Conservation (phyloP, 2,113 vertebrate genomes). For the Lampris megalopsis region DNA sequence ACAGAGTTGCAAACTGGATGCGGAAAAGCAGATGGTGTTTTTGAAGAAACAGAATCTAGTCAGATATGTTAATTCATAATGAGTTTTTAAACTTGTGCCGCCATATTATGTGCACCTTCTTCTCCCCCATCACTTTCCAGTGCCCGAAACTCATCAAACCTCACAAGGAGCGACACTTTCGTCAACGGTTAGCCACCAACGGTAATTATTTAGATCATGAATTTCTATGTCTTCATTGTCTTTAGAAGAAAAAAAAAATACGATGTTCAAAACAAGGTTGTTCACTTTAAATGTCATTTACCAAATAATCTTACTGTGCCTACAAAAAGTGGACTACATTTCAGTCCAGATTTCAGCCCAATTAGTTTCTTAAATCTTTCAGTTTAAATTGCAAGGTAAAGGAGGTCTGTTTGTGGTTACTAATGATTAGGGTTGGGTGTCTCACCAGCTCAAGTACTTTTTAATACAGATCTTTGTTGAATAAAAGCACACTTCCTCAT, state of each 20-base stretch:
- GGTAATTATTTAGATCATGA: constrained; percentile 45
- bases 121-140: constrained; percentile 31
- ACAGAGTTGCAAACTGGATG: neutral
- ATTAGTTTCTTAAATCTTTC: constrained; percentile 34
- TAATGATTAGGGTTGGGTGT: constrained; percentile 48
- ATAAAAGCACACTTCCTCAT: constrained; percentile 71
- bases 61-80: constrained; percentile 29
- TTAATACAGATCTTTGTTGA: constrained; percentile 64
- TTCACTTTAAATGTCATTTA: constrained; percentile 50
- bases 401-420: constrained; percentile 32
- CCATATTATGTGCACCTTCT: constrained; percentile 48
- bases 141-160: constrained; percentile 29
- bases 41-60: constrained; percentile 33
- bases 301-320: constrained; percentile 54
- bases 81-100: constrained; percentile 39
- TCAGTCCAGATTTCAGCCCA: constrained; percentile 15
- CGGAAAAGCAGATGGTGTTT: constrained; percentile 12
- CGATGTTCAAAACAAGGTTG: constrained; percentile 30
- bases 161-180: neutral
- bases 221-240: constrained; percentile 45
- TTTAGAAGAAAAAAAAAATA: constrained; percentile 46
- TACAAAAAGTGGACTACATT: constrained; percentile 38
- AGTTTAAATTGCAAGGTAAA: constrained; percentile 36
- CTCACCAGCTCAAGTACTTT: constrained; percentile 55
- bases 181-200: constrained; percentile 33